Evolutionary conservation across 2,888 invertebrate genomes (phyloP).

Genomic region (Argyra leucocephala): DNA sequence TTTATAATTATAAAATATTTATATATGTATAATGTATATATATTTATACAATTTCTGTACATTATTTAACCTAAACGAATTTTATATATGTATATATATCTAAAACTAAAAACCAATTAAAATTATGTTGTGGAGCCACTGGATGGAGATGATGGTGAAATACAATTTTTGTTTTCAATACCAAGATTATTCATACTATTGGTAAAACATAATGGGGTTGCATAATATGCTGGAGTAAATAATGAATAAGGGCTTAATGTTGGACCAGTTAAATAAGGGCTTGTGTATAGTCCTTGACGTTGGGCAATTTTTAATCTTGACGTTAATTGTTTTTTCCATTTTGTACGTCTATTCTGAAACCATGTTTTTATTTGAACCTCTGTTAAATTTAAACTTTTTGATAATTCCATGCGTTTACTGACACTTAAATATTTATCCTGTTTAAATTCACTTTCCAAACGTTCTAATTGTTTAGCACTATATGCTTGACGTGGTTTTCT

Average conservation of each 20-base stretch:
- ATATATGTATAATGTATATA: too few relatives aligned
- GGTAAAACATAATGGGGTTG: conserved; percentile 21
- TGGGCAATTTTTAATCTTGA: conserved; percentile 82
- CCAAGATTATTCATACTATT: not conserved
- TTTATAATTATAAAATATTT: too few relatives aligned
- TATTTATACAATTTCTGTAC: too few relatives aligned
- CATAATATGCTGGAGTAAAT: conserved; percentile 25
- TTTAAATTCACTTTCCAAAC: conserved; percentile 88
- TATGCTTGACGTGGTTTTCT: conserved; percentile 94
- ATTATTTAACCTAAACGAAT: too few relatives aligned
- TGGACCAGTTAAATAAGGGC: conserved; percentile 49
- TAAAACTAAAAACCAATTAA: too few relatives aligned
- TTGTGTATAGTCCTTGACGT: conserved; percentile 63
- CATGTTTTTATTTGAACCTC: conserved; percentile 96
- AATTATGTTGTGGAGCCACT: not conserved
- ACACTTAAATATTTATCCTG: conserved; percentile 93
- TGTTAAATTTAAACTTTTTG: conserved; percentile 76
- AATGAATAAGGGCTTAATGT: conserved; percentile 33
- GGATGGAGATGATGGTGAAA: not conserved
- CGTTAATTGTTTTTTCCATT: conserved; percentile 95
- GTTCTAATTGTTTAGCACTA: conserved; percentile 85
- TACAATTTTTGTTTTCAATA: not conserved
- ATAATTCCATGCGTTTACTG: conserved; percentile 86
- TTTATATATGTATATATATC: too few relatives aligned
- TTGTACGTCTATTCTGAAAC: conserved; percentile 92